Conservation (phyloP, 2,113 vertebrate genomes). For the Setophaga petechia region DNA sequence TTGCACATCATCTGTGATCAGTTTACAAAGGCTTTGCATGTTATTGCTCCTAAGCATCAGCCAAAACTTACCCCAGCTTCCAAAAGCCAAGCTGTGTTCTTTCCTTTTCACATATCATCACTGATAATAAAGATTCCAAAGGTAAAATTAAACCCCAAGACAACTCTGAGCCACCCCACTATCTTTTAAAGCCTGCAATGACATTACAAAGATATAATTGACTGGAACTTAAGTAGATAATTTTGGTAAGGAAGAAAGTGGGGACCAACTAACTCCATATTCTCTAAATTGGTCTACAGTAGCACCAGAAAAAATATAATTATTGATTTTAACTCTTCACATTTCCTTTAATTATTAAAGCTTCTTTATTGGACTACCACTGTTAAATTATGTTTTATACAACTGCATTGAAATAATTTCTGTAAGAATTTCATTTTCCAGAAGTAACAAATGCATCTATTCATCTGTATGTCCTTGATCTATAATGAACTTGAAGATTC, state of each 20-base stretch:
- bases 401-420: neutral
- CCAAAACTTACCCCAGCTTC: neutral
- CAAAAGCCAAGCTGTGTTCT: neutral
- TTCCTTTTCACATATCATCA: conserved; percentile 22
- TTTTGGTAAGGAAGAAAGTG: neutral
- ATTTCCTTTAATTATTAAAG: neutral
- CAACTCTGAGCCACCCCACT: neutral
- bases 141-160: neutral
- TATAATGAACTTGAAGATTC: neutral
- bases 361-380: neutral
- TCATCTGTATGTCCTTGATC: fast-evolving
- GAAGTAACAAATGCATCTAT: neutral
- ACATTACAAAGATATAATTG: conserved; percentile 9
- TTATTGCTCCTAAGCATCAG: neutral
- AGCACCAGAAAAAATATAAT: neutral
- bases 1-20: neutral
- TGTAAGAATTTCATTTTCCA: neutral
- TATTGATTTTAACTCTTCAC: neutral
- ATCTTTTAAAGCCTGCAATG: neutral
- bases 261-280: neutral
- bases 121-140: neutral
- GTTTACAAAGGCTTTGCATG: neutral
- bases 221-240: conserved; percentile 23
- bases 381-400: neutral
- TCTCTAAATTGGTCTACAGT: neutral